These are phyloP conservation scores for Trididemnum miniatum DNA, from an alignment of 23 tunicate genomes.

Conservation along the genomic window DNA sequence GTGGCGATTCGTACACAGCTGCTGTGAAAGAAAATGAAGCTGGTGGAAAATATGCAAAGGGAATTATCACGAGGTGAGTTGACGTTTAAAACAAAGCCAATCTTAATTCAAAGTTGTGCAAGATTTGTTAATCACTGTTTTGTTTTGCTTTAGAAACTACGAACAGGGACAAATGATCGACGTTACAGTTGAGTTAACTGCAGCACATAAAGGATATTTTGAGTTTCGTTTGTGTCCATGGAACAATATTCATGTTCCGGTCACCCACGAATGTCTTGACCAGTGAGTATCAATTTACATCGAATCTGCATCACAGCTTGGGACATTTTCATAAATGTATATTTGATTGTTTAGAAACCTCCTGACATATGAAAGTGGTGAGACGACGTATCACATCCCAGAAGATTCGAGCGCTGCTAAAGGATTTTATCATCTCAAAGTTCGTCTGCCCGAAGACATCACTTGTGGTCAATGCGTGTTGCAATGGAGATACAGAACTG, in stretches of 20 bases:
- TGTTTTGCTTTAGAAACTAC: conserved; percentile 23
- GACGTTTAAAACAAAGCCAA: not conserved
- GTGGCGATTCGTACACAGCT: conserved; percentile 69
- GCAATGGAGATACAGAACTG: conserved; percentile 57
- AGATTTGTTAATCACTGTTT: too few relatives aligned
- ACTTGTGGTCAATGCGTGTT: conserved; percentile 49
- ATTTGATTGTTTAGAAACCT: not conserved
- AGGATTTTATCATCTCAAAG: not conserved
- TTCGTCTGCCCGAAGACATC: conserved; percentile 34
- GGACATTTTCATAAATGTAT: too few relatives aligned
- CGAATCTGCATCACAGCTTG: too few relatives aligned
- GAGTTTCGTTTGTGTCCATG: conserved; percentile 60
- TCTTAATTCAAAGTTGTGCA: too few relatives aligned
- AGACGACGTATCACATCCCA: not conserved
- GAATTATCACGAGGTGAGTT: conserved; percentile 57
- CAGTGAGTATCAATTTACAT: not conserved
- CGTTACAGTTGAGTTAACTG: conserved; percentile 40
- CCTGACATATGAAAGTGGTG: not conserved
- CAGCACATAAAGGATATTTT: conserved; percentile 53
- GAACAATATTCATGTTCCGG: conserved; percentile 38
- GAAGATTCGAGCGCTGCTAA: not conserved
- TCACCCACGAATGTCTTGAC: conserved; percentile 52
- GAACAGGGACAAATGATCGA: conserved; percentile 30
- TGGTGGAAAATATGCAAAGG: conserved; percentile 76
- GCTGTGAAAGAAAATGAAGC: conserved; percentile 68